Evolutionary conservation across 2,113 vertebrate genomes (phyloP).

Genomic region (Podarcis raffonei): DNA sequence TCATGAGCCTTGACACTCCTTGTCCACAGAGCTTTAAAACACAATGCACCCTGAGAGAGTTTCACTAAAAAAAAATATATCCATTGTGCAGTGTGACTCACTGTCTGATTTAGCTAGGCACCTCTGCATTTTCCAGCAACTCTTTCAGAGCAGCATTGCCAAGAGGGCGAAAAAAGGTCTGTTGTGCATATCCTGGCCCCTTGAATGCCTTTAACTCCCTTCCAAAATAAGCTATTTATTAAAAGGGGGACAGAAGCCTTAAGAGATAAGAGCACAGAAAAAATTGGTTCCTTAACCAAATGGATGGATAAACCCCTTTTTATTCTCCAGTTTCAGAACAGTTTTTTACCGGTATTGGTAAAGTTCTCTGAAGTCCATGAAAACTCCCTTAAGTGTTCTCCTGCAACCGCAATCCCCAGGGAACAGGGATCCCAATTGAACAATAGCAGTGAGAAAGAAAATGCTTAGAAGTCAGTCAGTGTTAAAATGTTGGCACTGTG

Average conservation of each 20-base stretch:
- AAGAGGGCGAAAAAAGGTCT: not conserved
- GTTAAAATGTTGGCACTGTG: not conserved
- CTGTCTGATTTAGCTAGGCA: not conserved
- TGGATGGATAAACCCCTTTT: not conserved
- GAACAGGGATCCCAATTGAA: not conserved
- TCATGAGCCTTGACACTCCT: slow-evolving; percentile 29
- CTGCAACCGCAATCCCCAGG: not conserved
- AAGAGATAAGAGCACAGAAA: not conserved
- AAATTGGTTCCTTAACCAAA: not conserved
- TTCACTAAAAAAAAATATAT: not conserved
- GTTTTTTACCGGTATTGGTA: not conserved
- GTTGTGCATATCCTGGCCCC: not conserved
- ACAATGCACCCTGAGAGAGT: not conserved
- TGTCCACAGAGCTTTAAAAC: slow-evolving; percentile 42
- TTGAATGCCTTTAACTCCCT: not conserved
- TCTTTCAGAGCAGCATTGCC: not conserved
- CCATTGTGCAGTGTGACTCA: not conserved
- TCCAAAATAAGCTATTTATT: not conserved
- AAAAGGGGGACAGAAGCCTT: not conserved
- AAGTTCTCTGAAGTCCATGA: not conserved
- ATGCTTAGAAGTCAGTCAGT: not conserved
- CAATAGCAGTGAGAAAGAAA: not conserved
- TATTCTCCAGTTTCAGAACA: not conserved
- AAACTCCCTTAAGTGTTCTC: not conserved
- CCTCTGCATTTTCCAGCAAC: not conserved